Evolutionary conservation across 1,140 invertebrate species (phyloP).

Genomic region (Bradynema listronoti): DNA sequence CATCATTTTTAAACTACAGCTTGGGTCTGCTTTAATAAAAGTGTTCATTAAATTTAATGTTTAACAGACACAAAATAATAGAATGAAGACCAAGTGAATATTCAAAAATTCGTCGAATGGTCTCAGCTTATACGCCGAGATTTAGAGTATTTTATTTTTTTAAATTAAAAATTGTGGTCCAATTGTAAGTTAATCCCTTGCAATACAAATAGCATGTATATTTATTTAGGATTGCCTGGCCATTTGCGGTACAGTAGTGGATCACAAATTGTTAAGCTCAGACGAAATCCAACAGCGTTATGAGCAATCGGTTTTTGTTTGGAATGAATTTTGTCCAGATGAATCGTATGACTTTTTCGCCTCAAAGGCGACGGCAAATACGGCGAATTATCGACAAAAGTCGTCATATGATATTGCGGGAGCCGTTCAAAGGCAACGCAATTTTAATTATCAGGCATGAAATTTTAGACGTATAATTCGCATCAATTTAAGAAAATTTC

Average conservation of each 20-base stretch:
- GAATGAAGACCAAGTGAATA: too few species aligned
- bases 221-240: conserved; percentile 56
- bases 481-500: too few species aligned
- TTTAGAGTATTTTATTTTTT: too few species aligned
- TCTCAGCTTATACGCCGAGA: too few species aligned
- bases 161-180: too few species aligned
- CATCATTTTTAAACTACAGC: too few species aligned
- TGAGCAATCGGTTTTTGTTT: conserved; percentile 54
- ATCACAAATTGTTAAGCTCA: conserved; percentile 58
- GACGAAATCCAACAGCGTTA: conserved; percentile 57
- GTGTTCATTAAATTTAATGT: too few species aligned
- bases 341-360: conserved; percentile 53
- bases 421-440: conserved; percentile 59
- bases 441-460: conserved; percentile 60
- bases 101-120: too few species aligned
- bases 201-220: neutral
- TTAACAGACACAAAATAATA: too few species aligned
- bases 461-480: too few species aligned
- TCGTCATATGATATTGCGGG: conserved; percentile 58
- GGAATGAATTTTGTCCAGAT: conserved; percentile 51
- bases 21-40: too few species aligned
- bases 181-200: too few species aligned
- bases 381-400: conserved; percentile 40
- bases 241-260: conserved; percentile 55
- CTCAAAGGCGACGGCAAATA: conserved; percentile 10